Base-by-base conservation (phyloP, 2,797 vertebrate species). In the Notolabrus celidotus region DNA sequence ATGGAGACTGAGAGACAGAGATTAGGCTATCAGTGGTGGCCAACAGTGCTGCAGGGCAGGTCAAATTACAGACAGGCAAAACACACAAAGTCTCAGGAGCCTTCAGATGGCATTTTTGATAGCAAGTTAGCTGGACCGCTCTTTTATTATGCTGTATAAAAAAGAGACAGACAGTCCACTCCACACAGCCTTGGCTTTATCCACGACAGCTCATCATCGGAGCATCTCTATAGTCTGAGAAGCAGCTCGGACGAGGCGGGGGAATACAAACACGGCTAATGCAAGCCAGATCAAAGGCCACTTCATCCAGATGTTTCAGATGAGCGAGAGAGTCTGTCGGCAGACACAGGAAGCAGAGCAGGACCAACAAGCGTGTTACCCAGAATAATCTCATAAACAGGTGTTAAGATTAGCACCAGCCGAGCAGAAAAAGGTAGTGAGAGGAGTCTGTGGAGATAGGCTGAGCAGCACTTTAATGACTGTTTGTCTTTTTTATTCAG, bases 1-100 rank as follows among this genome's bases (percentile, higher is more conserved):
- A 15, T 69, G 43, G 68, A 85, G 78, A 85, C 83, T 74, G 76
- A 76, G 62, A 60, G 55, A 58, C 71, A 47, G 17, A 89, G 87
- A 90, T 89, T 86, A 89, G 64, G 59, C 79, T 81, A 86, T 91
- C 86, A 87, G 73, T 60, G 56, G 46, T 59, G 70, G 70, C 73
- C 75, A 83, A 83, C 66, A 31, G 67, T 55, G 73, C 80, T 74
- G 31, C 34, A 57, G 70, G 82, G 69, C 58, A 85, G 83, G 78
- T 86, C 65, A 57, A 67, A 80, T 86, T 83, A 86, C 77, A 78
- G 59, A 84, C 59, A 17, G 55, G 50, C 52, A 36, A 59, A 67
- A 80, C 80, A 79, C 59, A 79, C 53, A 54, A 53, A 43, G 58
- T 82, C 81, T 81, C 62, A 41, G 67, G 45, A 71, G 75, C 50